Evolutionary conservation across 1,140 invertebrate genomes (phyloP), one percentile per base, ranked within the genome.

Genomic region (Teleopsis dalmanni): DNA sequence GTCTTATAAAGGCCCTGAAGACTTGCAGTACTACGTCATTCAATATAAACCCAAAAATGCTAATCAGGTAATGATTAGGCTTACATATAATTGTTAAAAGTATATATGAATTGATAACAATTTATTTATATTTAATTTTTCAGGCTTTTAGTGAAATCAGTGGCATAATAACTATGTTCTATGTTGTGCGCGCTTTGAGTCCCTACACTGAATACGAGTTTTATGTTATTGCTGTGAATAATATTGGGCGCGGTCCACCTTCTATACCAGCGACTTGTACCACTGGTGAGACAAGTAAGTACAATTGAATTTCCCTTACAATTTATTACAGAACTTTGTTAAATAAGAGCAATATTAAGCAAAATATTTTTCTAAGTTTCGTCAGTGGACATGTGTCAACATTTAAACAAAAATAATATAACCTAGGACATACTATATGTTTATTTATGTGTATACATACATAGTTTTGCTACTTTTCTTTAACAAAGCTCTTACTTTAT

Each of bases 131-230:
- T 23, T 44, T 45, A 16, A 42, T 35, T 31, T 44, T 34, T n/a
- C 75, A 81, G 71, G 85, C 83, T 25, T 88, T 81, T 70, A 85
- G 84, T 56, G 91, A 95, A 69, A 92, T 95, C 58, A 88, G 84
- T 23, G 91, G 91, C 23, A 89, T 96, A 54, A 90, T 89, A 52
- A 90, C 89, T 19, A 88, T 88, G 77, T 91, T 91, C 73, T 94
- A 95, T 73, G 86, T 88, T 23, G 87, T 97, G 23, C 80, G 86
- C 37, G 85, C 84, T 54, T 76, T 96, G 13, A 91, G 87, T 45
- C 91, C 94, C 3, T 95, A 93, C 72, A 97, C 93, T 1, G 90
- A 94, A 63, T 99, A 99, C 76, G 91, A 97, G 72, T 91, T 98
- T 76, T 89, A 86, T 70, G 89, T 98, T 48, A 87, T 93, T 52